phyloP scores from a whole-genome alignment of 92 coral and sea anemone genomes.

The Anthopleura xanthogrammica region DNA sequence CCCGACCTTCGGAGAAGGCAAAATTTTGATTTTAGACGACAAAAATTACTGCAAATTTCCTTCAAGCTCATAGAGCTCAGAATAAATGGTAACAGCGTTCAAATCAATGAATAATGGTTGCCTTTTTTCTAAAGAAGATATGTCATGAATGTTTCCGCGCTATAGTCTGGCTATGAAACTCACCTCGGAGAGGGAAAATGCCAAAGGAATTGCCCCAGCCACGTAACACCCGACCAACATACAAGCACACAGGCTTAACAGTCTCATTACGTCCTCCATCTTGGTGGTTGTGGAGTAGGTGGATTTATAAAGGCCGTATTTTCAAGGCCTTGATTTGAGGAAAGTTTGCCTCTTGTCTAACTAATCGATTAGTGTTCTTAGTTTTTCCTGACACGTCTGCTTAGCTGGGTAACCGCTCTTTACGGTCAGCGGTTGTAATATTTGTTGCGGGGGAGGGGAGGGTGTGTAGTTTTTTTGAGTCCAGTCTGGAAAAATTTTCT shows the following conservation, averaged over 20 bases:
- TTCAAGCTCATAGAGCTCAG: neutral
- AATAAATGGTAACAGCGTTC: neutral
- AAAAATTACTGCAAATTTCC: neutral
- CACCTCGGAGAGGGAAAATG: conserved; percentile 89
- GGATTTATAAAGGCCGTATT: conserved; percentile 10
- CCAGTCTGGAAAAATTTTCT: too few species aligned
- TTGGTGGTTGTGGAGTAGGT: neutral
- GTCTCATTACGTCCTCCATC: conserved; percentile 81
- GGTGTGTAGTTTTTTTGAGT: neutral
- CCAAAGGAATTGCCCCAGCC: conserved; percentile 85
- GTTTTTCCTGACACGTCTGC: conserved; percentile 52
- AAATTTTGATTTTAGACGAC: neutral
- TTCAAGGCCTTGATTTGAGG: neutral
- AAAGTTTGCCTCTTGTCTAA: neutral
- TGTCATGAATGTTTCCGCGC: neutral
- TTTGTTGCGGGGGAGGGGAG: neutral
- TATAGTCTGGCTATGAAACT: conserved; percentile 3
- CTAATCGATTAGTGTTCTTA: neutral
- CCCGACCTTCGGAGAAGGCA: too few species aligned
- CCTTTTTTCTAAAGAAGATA: neutral
- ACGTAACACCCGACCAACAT: conserved; percentile 91
- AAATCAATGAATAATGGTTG: neutral
- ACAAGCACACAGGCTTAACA: conserved; percentile 73
- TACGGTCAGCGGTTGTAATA: conserved; percentile 32
- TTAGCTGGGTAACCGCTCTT: conserved; percentile 48